Conservation (phyloP, 2,797 vertebrate species). For the Huso huso region DNA sequence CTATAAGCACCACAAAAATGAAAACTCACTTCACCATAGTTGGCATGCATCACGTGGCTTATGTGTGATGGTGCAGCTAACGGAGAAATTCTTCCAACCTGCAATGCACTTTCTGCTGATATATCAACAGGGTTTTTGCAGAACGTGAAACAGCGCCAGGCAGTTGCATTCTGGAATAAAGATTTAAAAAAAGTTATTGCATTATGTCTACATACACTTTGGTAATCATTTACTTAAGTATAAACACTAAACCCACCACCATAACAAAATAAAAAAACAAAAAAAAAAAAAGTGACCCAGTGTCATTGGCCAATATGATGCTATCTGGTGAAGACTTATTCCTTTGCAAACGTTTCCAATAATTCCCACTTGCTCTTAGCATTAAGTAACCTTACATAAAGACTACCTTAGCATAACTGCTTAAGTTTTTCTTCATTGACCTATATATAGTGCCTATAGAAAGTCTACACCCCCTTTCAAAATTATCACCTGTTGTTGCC, state of each 20-base stretch:
- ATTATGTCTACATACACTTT: neutral
- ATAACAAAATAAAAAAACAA: neutral
- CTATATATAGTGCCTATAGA: too few species aligned
- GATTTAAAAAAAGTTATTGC: neutral
- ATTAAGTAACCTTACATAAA: too few species aligned
- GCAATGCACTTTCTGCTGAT: constrained; percentile 42
- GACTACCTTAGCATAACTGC: too few species aligned
- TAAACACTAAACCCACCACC: neutral
- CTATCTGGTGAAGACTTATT: too few species aligned
- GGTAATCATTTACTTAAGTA: neutral
- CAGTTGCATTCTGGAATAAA: constrained; percentile 68
- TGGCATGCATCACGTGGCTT: constrained; percentile 84
- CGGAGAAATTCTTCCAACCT: constrained; percentile 47
- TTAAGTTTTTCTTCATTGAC: too few species aligned
- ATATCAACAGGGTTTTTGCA: constrained; percentile 68
- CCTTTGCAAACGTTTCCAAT: too few species aligned
- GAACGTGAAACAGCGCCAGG: constrained; percentile 88
- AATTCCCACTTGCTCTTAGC: too few species aligned
- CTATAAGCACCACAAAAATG: neutral
- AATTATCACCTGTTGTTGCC: too few species aligned
- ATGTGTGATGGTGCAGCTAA: constrained; percentile 70
- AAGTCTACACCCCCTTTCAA: too few species aligned
- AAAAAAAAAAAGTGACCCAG: neutral
- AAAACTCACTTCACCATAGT: constrained; percentile 71
- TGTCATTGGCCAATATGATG: too few species aligned